Conservation (phyloP, 2,113 vertebrate species). For the Phrynocephalus versicolor region DNA sequence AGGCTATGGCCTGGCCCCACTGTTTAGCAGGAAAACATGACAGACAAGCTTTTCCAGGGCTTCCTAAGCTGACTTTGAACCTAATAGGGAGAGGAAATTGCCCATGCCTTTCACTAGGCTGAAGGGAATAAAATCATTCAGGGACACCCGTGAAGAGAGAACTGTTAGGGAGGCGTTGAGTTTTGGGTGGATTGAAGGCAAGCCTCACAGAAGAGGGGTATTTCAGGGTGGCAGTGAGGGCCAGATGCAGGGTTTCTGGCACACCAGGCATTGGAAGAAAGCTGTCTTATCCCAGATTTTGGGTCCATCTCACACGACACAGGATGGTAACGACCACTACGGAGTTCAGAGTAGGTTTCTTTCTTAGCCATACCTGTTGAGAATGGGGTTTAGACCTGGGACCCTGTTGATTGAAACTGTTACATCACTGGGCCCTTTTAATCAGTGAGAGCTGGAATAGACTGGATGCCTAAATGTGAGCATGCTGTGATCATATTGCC, state of each 20-base stretch:
- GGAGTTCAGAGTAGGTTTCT: too few relatives aligned
- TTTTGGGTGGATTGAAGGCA: too few relatives aligned
- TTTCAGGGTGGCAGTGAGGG: too few relatives aligned
- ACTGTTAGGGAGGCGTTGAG: neutral
- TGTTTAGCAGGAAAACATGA: constrained; percentile 1
- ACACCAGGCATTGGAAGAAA: neutral
- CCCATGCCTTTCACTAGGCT: neutral
- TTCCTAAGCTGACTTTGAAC: neutral
- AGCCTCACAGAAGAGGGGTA: neutral
- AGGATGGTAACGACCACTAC: too few relatives aligned
- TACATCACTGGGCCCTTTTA: too few relatives aligned
- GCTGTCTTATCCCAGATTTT: too few relatives aligned
- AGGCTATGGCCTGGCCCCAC: neutral
- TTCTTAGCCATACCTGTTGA: too few relatives aligned
- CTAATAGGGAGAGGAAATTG: neutral
- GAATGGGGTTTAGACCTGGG: too few relatives aligned
- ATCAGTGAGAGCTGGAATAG: neutral
- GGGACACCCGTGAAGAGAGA: neutral
- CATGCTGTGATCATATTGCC: neutral
- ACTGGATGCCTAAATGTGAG: neutral
- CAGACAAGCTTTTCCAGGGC: constrained; percentile 1
- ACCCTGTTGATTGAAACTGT: too few relatives aligned
- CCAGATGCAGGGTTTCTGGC: neutral
- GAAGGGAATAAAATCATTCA: neutral
- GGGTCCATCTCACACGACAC: too few relatives aligned